Conservation (phyloP, 2,797 vertebrate species). For the Gallinago nigripennis region DNA sequence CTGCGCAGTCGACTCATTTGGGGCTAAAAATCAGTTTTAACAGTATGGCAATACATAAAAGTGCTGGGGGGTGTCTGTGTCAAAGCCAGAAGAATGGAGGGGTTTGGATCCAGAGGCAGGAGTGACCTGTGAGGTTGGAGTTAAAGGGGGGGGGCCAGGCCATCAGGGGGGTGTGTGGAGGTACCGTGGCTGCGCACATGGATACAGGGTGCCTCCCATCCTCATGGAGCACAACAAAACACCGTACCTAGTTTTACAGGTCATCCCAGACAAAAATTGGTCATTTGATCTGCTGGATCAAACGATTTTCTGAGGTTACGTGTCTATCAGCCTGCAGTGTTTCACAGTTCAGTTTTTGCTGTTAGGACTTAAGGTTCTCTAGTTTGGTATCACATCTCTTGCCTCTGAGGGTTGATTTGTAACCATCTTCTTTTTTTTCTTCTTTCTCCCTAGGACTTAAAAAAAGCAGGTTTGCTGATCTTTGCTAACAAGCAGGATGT, state of each 20-base stretch:
- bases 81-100: neutral
- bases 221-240: accelerated
- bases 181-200: accelerated
- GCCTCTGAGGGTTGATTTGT: neutral
- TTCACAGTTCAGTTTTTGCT: neutral
- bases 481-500: constrained; percentile 99
- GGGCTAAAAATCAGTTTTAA: neutral
- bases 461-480: constrained; percentile 93
- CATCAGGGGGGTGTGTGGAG: accelerated
- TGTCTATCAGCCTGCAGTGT: neutral
- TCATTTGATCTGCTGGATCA: neutral
- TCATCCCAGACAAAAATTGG: neutral
- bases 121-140: neutral
- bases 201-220: neutral
- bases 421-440: neutral
- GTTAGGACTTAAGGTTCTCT: neutral
- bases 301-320: neutral
- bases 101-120: neutral
- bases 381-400: neutral
- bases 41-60: accelerated
- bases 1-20: neutral
- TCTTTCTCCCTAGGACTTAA: constrained; percentile 84
- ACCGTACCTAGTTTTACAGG: accelerated
- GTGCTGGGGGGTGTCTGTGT: accelerated
- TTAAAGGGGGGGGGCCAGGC: neutral